Base-by-base conservation (phyloP, 2,888 invertebrate species). In the Cephus pulcher region DNA sequence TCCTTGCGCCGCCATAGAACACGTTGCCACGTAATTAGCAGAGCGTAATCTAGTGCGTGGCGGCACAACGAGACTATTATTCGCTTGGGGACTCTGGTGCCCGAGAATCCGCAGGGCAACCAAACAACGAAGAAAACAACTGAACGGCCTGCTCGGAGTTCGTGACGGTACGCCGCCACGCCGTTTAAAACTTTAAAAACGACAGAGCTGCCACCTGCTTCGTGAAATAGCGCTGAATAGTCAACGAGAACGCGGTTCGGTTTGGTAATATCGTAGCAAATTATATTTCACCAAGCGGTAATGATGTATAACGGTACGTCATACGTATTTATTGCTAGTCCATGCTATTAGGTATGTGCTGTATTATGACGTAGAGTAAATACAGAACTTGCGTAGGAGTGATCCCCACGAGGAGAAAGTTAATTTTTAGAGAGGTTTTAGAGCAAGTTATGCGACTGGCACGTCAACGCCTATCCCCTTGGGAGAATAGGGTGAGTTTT, bases 11-110 rank as follows among this genome's bases (percentile, higher is more conserved):
- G 71, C 32, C 23, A 32, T 33, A 9, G 71, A 71, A 15, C 71
- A 15, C 71, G 71, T 71, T 71, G 33, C 71, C 89, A 88, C 88
- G 86, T 89, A 90, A 91, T 91, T 90, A 91, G 86, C 86, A 84
- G 80, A 78, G 82, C 83, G 86, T 88, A 89, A 89, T 89, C 86
- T 86, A 84, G 85, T 86, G 87, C 85, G 81, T 83, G 84, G 84
- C 80, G 78, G 70, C 79, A 34, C 74, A 84, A 83, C 84, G 80
- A 80, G 79, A 80, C 81, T 82, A 80, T 81, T 80, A 80, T 71
- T 33, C 56, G 56, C 56, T 23, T 56, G 23, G 56, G 56, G 56
- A 56, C 56, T 56, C 56, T 56, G 56, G 56, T 56, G 6, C 9
- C 56, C 56, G 56, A 56, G 56, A 33, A 71, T 71, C 33, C 9